Conservation (phyloP, 1,140 invertebrate species). For the Leptoteleia sp. region DNA sequence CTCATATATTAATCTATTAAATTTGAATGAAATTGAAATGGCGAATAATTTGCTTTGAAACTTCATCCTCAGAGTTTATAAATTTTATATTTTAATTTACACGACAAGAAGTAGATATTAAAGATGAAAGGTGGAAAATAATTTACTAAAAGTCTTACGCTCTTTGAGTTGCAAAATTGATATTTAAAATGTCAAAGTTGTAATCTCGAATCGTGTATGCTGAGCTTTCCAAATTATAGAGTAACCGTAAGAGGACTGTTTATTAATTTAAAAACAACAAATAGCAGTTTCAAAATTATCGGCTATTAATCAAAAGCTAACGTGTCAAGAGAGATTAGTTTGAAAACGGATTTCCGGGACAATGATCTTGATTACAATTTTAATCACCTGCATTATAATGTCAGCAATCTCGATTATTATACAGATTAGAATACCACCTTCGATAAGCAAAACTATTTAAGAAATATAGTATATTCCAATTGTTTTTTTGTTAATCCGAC, state of each 20-base stretch:
- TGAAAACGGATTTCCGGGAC: slow-evolving; percentile 24
- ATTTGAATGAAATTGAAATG: not conserved
- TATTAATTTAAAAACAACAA: slow-evolving; percentile 8
- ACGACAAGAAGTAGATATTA: too few species aligned
- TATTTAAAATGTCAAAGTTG: slow-evolving; percentile 25
- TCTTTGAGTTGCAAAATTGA: slow-evolving; percentile 25
- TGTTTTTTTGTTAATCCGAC: slow-evolving; percentile 1
- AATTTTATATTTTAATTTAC: slow-evolving; percentile 7
- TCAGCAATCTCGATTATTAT: slow-evolving; percentile 41
- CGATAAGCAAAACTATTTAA: slow-evolving; percentile 26
- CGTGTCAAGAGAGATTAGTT: slow-evolving; percentile 23
- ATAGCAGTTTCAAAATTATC: slow-evolving; percentile 7
- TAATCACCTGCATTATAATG: slow-evolving; percentile 36
- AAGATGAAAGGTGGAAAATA: too few species aligned
- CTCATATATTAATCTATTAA: too few species aligned
- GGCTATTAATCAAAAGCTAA: slow-evolving; percentile 30
- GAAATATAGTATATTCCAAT: slow-evolving; percentile 23
- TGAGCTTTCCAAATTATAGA: slow-evolving; percentile 4
- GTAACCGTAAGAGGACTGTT: not conserved
- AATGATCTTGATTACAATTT: slow-evolving; percentile 52
- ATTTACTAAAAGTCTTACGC: too few species aligned
- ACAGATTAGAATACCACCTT: slow-evolving; percentile 36
- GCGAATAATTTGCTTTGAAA: not conserved
- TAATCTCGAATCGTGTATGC: slow-evolving; percentile 5
- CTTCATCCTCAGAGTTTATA: slow-evolving; percentile 8